Conservation (phyloP, 2,888 invertebrate genomes). For the Erebia ligea region DNA sequence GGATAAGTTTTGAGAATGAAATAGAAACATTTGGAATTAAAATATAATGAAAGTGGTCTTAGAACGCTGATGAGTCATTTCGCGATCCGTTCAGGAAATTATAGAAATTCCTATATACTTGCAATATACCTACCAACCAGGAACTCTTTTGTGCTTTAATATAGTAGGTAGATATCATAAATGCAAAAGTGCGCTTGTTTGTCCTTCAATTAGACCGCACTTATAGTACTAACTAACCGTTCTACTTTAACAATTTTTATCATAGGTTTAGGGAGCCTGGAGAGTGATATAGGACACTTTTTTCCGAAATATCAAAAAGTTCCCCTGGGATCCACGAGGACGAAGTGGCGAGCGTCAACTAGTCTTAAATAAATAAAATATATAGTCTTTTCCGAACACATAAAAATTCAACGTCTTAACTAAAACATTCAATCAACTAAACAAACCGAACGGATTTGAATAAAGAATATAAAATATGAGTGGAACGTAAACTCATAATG, state of each 20-base stretch:
- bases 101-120: not conserved
- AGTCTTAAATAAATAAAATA: conserved; percentile 28
- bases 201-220: too few species aligned
- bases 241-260: too few species aligned
- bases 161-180: too few species aligned
- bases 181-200: too few species aligned
- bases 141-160: too few species aligned
- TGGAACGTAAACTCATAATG: conserved; percentile 79
- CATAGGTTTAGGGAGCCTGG: too few species aligned
- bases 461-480: conserved; percentile 71
- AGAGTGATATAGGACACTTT: too few species aligned
- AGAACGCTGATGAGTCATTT: not conserved
- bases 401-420: conserved; percentile 55
- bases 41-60: not conserved
- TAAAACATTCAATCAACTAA: conserved; percentile 77
- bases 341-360: too few species aligned
- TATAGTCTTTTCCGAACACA: conserved; percentile 38
- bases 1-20: not conserved
- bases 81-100: not conserved
- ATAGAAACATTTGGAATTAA: not conserved
- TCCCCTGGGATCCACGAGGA: too few species aligned
- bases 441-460: conserved; percentile 59
- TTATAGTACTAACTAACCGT: too few species aligned
- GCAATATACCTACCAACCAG: too few species aligned
- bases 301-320: too few species aligned